These are phyloP conservation scores for Argyresthia goedartella DNA, from an alignment of 2,888 invertebrate genomes.

Conservation along the genomic window DNA sequence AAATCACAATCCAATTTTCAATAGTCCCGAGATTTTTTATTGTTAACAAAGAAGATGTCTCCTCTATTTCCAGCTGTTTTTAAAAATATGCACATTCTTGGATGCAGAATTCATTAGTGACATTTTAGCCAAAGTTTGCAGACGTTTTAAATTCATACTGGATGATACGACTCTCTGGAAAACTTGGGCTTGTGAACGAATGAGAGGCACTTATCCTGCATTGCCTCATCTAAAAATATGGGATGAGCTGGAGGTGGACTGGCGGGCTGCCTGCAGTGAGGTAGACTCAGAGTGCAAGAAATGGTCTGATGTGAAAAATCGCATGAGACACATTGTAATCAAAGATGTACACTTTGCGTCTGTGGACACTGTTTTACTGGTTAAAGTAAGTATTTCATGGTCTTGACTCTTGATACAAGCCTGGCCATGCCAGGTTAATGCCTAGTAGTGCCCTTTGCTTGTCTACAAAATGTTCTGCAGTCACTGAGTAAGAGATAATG, in stretches of 20 bases:
- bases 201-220: constrained; percentile 37
- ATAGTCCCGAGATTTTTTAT: background rate
- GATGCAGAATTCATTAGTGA: constrained; percentile 67
- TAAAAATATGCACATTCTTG: constrained; percentile 72
- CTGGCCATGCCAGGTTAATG: background rate
- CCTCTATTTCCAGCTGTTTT: constrained; percentile 60
- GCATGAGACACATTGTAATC: constrained; percentile 57
- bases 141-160: constrained; percentile 66
- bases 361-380: constrained; percentile 69
- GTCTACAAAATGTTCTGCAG: background rate
- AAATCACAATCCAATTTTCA: too few species aligned
- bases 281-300: constrained; percentile 69
- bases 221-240: constrained; percentile 41
- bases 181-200: constrained; percentile 42
- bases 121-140: constrained; percentile 66
- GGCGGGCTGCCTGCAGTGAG: constrained; percentile 71
- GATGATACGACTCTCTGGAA: constrained; percentile 71
- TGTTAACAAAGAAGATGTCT: background rate
- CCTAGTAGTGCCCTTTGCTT: background rate
- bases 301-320: constrained; percentile 62
- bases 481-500: too few species aligned
- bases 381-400: constrained; percentile 53
- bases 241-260: constrained; percentile 54
- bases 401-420: background rate
- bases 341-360: constrained; percentile 69